Base-by-base conservation (phyloP, 1,140 invertebrate species). In the Leptonema lineaticorne region DNA sequence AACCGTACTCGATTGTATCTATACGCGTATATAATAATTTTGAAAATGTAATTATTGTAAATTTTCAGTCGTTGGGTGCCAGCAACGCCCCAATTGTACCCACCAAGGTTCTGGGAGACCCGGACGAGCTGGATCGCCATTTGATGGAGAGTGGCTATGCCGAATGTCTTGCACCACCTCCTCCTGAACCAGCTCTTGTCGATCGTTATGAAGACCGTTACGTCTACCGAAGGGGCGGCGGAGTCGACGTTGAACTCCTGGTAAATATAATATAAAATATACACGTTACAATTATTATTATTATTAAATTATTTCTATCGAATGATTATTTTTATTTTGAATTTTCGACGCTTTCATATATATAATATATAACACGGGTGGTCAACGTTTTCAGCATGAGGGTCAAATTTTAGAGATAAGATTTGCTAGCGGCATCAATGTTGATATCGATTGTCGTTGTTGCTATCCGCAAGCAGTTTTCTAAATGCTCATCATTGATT, bases 71-170 rank as follows among this genome's bases (percentile, higher is more conserved):
- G 1, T 78, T 91, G 30, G 88, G 86, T 20, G 78, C 80, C 20
- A 90, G 87, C 68, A 86, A 87, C 75, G 91, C 90, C 5, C 91
- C 92, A 5, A 90, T 94, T 65, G 91, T 94, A 6, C 92, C 92
- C 45, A 93, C 91, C 1, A 89, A 91, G 75, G 82, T 91, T 29
- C 81, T 92, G 41, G 85, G 85, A 16, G 89, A 92, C 76, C 88
- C 89, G 0, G 87, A 90, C 67, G 89, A 91, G 76, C 78, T 92
- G 70, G 90, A 91, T 75, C 77, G 85, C 29, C 84, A 89, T 70
- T 78, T 91, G 53, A 81, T 89, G 4, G 88, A 89, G 74, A 87
- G 88, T 74, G 88, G 88, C 1, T 88, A 87, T 70, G 82, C 83
- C 37, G 84, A 85, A 48, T 82, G 79, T 67, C 77, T 81, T 11